Base-by-base conservation (phyloP, 2,113 vertebrate genomes). In the Empidonax traillii region DNA sequence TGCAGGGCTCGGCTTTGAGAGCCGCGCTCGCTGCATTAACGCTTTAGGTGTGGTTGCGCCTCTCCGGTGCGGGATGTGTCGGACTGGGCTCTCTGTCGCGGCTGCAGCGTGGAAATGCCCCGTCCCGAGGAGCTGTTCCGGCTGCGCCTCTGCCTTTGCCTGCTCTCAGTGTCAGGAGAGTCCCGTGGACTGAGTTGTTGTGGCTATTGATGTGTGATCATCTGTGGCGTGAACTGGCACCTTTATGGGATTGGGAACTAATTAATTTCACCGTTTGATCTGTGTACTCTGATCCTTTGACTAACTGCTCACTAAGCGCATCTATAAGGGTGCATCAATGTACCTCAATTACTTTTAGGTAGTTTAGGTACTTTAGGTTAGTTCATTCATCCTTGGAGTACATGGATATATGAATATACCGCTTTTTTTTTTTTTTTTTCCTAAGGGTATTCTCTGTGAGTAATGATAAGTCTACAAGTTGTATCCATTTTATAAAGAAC, bases 71-170 rank as follows among this genome's bases (percentile, higher is more conserved):
- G 37, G 68, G 10, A 13, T 27, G 77, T 0, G 1, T 31, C 39
- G 28, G 49, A 9, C 30, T 18, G 52, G 16, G 52, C 44, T 23
- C 51, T 6, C 21, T 23, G 37, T 2, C 20, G 0, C n/a, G 10
- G 52, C 27, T 15, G 0, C 71, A 1, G 30, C 16, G 2, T 14
- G 51, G 1, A 30, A 65, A 24, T 16, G 39, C 9, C 53, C 24
- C 3, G 0, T 27, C 37, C 8, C 12, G 39, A 5, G 58, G 1
- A 27, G 2, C 53, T 77, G 39, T 21, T 0, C 39, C 35, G 1
- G 3, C 15, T 20, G 37, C 31, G 33, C 28, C 2, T 61, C 53
- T 87, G 61, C 24, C 49, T 65, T 80, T 83, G 58, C 75, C 47
- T 13, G 0, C 71, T 79, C 20, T 30, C 27, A 3, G 46, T 41